Evolutionary conservation across 2,113 vertebrate species (phyloP), one percentile per base, ranked within the genome.

Genomic region (Chionis minor): DNA sequence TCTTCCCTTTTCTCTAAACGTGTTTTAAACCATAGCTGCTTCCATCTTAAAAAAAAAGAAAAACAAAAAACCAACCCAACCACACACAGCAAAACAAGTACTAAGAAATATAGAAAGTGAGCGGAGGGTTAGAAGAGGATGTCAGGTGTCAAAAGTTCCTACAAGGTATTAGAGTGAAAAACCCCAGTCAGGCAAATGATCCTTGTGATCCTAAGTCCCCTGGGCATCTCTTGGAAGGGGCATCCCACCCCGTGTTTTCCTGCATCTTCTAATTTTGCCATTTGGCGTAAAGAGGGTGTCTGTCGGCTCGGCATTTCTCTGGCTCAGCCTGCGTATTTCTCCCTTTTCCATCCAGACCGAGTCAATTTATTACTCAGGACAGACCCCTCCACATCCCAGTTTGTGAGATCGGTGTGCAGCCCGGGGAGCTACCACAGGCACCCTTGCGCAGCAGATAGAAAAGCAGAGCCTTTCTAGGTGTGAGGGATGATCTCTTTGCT

Each of bases 371-470:
- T 12, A 27, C 73, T 59, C 23, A 30, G 54, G 27, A 45, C 59
- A 73, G 65, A 67, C 15, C 17, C 24, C 4, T 32, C 55, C 44
- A n/a, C 30, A 4, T 40, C 58, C 15, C 69, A 35, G 71, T 30
- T 47, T 55, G 45, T 58, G 65, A 77, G 55, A 47, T 40, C 0
- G 0, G 20, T 56, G 63, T 59, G 38, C 69, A 71, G 59, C 8
- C 32, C 6, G 1, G 20, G 1, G 0, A 88, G 66, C 3, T 65
- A 38, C 42, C 3, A 0, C 44, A 51, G 85, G 32, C 56, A 38
- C 30, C 23, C 12, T 47, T 61, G 56, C 0, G 0, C 66, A 77
- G 79, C 40, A 58, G 56, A 52, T 70, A 40, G 52, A 72, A 65
- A 65, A 80, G 62, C 47, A 80, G 58, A 90, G 35, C 24, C 45